Percentiles rank a stretch among this genome's conserved stretches.
phyloP scores from a whole-genome alignment of 1,140 invertebrate species.

The Ruditapes philippinarum region DNA sequence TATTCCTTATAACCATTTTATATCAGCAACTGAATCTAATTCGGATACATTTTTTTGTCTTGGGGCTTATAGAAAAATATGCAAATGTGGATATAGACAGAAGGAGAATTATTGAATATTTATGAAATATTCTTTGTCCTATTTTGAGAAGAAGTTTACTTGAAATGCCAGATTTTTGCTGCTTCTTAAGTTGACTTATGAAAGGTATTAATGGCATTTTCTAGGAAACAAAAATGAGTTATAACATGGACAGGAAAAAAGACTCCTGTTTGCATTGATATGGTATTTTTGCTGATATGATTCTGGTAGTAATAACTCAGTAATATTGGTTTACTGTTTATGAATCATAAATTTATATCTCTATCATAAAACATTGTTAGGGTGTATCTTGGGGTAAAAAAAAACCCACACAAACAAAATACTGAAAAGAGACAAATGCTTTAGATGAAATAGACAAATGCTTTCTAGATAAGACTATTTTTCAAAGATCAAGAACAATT shows the following conservation, averaged over 20 bases:
- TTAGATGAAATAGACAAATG: too few relatives aligned
- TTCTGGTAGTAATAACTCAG: too few relatives aligned
- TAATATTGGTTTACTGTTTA: background rate
- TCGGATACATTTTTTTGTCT: background rate
- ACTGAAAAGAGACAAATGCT: too few relatives aligned
- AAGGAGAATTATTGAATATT: slow-evolving; percentile 50
- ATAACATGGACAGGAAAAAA: background rate
- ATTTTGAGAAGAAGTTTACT: background rate
- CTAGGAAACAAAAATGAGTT: background rate
- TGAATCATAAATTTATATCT: slow-evolving; percentile 19
- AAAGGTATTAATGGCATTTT: background rate
- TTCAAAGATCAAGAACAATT: too few relatives aligned
- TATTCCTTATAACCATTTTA: background rate
- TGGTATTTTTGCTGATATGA: background rate
- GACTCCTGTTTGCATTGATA: too few relatives aligned
- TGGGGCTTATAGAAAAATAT: background rate
- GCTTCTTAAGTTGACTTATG: background rate
- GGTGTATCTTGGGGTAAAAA: too few relatives aligned
- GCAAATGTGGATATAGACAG: slow-evolving; percentile 32
- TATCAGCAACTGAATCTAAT: background rate
- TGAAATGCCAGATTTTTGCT: background rate
- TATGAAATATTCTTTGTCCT: slow-evolving; percentile 44
- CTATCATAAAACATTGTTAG: too few relatives aligned
- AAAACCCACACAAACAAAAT: too few relatives aligned
- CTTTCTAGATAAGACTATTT: too few relatives aligned